Conservation (phyloP, 2,797 vertebrate genomes). For the Tokudaia tokunoshimensis region DNA sequence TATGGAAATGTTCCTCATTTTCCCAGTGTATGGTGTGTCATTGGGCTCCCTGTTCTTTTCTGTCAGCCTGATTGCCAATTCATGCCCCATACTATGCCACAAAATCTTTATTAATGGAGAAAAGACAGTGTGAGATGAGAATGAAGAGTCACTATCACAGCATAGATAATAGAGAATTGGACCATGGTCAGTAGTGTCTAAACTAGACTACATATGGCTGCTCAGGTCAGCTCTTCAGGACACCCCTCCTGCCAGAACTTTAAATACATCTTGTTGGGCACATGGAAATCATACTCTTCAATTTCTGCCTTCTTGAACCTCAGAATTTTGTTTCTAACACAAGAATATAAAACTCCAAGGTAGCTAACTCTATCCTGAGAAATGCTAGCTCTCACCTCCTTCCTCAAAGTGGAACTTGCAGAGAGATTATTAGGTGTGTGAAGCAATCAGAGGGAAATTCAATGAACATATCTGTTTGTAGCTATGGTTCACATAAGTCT, state of each 20-base stretch:
- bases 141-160: neutral
- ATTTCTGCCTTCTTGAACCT: neutral
- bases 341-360: neutral
- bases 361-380: neutral
- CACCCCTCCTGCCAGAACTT: neutral
- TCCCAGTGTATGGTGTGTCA: neutral
- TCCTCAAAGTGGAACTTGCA: neutral
- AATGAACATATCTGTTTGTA: neutral
- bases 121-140: neutral
- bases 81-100: neutral
- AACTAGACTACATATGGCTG: neutral
- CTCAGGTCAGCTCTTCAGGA: neutral
- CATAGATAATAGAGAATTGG: neutral
- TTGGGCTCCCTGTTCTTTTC: neutral
- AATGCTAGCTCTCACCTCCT: neutral
- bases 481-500: neutral
- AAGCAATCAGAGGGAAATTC: too few relatives aligned
- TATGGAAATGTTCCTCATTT: slow-evolving; percentile 15
- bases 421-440: neutral
- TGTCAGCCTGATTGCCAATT: neutral
- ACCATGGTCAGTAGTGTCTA: neutral
- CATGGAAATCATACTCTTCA: neutral
- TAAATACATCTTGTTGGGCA: neutral
- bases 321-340: neutral
- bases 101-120: neutral